Evolutionary conservation across 2,888 invertebrate species (phyloP), one percentile per base, ranked within the genome.

Genomic region (Calliopum simillimum): DNA sequence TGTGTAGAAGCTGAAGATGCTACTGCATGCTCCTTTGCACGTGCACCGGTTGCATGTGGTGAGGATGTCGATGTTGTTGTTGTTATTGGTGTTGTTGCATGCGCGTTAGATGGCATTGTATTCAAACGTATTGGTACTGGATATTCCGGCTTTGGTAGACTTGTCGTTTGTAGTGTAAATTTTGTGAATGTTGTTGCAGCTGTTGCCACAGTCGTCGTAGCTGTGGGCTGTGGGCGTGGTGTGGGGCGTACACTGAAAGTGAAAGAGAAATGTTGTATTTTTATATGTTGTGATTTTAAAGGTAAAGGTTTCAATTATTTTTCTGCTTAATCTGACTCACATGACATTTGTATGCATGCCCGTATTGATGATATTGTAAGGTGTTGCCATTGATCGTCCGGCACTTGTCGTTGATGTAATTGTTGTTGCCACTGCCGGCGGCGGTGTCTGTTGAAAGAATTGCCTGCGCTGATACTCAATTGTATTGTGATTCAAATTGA

Each of bases 141-240:
- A 79, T 90, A 91, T 85, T 94, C 94, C 0, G 94, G 94, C 71
- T 90, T 87, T 0, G 94, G 94, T 76, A 94, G 86, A 80, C 93
- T 92, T 69, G 91, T 92, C 43, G 92, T 91, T 77, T 91, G 91
- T 65, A 92, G 81, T 4, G 91, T 91, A 76, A 89, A 92, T 84
- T 91, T 93, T 65, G 85, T 81, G 64, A 80, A 81, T 71, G 87
- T 88, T 83, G 78, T 88, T 84, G 83, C 88, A 56, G 71, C 77
- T 73, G 65, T 41, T 41, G 16, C 46, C 56, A 49, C 6, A 46
- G n/a, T 43, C 16, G 33, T 33, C n/a, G n/a, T n/a, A n/a, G n/a
- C n/a, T 8, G 33, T 33, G 19, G 71, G 68, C 58, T 81, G 78
- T 5, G 63, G 41, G 3, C 79, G 79, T 71, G 84, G 83, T 75